Evolutionary conservation across 2,888 invertebrate genomes (phyloP).

Genomic region (Drosophila ezoana): DNA sequence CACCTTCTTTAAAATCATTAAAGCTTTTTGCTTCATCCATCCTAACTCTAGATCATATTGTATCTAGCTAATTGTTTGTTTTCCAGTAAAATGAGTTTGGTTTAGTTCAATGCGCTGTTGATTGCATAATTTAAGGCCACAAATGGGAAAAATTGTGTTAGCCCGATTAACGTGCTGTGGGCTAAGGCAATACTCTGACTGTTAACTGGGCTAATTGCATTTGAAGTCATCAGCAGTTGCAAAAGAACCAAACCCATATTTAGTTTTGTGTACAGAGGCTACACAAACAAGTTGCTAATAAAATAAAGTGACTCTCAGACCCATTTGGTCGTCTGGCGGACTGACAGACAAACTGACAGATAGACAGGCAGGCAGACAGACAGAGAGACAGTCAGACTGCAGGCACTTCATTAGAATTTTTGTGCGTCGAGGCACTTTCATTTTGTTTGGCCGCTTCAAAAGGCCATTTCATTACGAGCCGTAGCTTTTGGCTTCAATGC

Average conservation of each 20-base stretch:
- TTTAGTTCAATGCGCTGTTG: constrained; percentile 42
- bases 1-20: too few species aligned
- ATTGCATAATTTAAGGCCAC: constrained; percentile 55
- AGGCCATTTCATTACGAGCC: constrained; percentile 67
- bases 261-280: constrained; percentile 54
- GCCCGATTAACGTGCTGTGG: constrained; percentile 46
- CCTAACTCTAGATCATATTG: too few species aligned
- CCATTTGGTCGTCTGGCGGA: constrained; percentile 18
- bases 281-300: constrained; percentile 65
- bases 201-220: constrained; percentile 70
- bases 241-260: constrained; percentile 43
- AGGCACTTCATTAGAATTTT: constrained; percentile 69
- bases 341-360: constrained; percentile 1
- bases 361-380: not conserved
- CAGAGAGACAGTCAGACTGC: constrained; percentile 13
- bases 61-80: not conserved
- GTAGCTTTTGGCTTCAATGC: constrained; percentile 41
- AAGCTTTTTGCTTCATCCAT: too few species aligned
- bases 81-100: constrained; percentile 3
- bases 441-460: constrained; percentile 37
- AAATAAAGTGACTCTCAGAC: constrained; percentile 67
- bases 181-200: constrained; percentile 25
- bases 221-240: constrained; percentile 39
- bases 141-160: constrained; percentile 70
- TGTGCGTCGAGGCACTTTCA: constrained; percentile 55